phyloP scores from a whole-genome alignment of 2,113 vertebrate species.

The Charadrius vociferus region DNA sequence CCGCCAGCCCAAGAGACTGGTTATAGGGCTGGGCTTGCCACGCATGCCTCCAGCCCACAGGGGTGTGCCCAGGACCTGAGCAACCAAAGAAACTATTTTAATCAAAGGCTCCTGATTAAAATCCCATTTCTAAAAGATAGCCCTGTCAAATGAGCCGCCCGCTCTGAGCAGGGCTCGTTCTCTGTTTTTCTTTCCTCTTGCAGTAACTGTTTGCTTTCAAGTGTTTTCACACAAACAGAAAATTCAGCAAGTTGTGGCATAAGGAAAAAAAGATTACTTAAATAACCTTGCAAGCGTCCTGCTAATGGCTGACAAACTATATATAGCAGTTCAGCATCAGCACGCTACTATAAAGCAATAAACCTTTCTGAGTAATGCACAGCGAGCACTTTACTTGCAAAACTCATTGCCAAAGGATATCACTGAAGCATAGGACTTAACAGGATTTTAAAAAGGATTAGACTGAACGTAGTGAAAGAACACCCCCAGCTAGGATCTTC shows the following conservation, averaged over 20 bases:
- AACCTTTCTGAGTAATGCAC: conserved; percentile 5
- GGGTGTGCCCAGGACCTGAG: background rate
- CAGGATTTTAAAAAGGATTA: conserved; percentile 34
- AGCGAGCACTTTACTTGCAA: background rate
- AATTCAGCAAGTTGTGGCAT: background rate
- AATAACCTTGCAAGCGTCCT: conserved; percentile 15
- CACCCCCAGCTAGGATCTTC: background rate
- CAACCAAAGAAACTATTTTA: background rate
- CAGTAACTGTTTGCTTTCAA: background rate
- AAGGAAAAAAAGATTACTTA: background rate
- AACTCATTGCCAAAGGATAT: conserved; percentile 50
- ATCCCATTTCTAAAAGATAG: background rate
- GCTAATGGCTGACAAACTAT: conserved; percentile 30
- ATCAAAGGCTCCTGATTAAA: conserved; percentile 34
- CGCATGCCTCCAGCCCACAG: background rate
- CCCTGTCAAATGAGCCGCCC: fast-evolving
- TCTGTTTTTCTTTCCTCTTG: background rate
- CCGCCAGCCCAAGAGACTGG: background rate
- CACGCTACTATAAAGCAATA: background rate
- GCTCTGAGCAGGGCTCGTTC: fast-evolving
- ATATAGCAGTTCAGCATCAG: background rate
- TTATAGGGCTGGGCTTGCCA: background rate
- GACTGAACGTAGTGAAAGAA: background rate
- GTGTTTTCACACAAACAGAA: background rate
- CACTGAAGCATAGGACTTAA: background rate